phyloP scores from a whole-genome alignment of 2,113 vertebrate species.

The Sakesphorus luctuosus region DNA sequence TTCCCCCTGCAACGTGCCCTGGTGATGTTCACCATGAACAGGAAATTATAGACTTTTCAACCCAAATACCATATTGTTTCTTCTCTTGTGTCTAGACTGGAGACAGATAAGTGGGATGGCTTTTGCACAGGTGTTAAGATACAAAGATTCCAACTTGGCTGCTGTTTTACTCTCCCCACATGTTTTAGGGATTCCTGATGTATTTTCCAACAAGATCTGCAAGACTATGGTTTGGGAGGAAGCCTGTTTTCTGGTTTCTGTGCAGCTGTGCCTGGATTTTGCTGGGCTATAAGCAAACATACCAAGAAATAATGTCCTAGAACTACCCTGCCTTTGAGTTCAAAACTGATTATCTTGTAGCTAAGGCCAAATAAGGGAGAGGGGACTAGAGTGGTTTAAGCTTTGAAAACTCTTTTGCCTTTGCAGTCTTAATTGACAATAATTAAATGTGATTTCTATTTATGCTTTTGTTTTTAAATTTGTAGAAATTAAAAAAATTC shows the following conservation, averaged over 20 bases:
- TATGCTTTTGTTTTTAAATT: neutral
- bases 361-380: neutral
- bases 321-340: neutral
- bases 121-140: neutral
- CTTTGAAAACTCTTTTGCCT: neutral
- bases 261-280: neutral
- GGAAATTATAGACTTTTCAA: neutral
- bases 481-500: neutral
- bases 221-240: neutral
- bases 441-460: neutral
- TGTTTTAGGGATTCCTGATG: neutral
- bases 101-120: neutral
- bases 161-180: neutral
- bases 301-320: neutral
- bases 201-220: neutral
- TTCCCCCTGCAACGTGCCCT: neutral
- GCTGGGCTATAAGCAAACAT: neutral
- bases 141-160: neutral
- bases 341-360: neutral
- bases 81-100: neutral
- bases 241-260: neutral
- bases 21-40: neutral
- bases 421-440: neutral
- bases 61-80: neutral
- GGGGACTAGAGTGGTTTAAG: neutral